Base-by-base conservation (phyloP, 2,113 vertebrate genomes). In the Coracopsis vasa region DNA sequence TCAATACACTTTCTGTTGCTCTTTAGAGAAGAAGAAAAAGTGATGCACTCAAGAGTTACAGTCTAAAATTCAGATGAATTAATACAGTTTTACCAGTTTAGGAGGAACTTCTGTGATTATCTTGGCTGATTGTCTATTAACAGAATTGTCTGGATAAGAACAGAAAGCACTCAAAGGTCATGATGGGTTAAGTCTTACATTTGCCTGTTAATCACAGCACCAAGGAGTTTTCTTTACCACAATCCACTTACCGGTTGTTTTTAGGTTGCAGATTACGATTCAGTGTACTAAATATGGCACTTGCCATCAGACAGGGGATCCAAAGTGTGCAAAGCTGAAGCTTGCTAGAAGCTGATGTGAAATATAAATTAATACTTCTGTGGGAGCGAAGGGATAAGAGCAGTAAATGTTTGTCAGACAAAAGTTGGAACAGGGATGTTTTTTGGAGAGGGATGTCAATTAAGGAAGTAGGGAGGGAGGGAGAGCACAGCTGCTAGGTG, bases 121-220 rank as follows among this genome's bases (percentile, higher is more conserved):
- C 19, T 74, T 70, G 47, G 21, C 31, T 51, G 67, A 33, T 91
- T 94, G 88, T 95, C 80, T 79, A 6, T 24, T 48, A 64, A 33
- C 27, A 69, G 15, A 89, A 48, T 84, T 91, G 82, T 91, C 70
- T 75, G 27, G 47, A 41, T 94, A 50, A 95, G 92, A 85, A 92
- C 81, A 90, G 86, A 84, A 92, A n/a, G 69, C 79, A 60, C 48
- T 91, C 37, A 61, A 41, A 94, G 82, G 82, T 84, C 23, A 3
- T 7, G 71, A 58, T 51, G 80, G 88, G 75, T 95, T 96, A 96
- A 89, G 71, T 58, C 69, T 82, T 92, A 8, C 1, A 28, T 88
- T 83, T 96, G 90, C 41, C 86, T 23, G 70, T 88, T 91, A 87
- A 78, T 85, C 70, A 42, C 37, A 29, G 16, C 35, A 89, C 29